Conservation (phyloP, 2,888 invertebrate genomes). For the Brassicogethes aeneus region DNA sequence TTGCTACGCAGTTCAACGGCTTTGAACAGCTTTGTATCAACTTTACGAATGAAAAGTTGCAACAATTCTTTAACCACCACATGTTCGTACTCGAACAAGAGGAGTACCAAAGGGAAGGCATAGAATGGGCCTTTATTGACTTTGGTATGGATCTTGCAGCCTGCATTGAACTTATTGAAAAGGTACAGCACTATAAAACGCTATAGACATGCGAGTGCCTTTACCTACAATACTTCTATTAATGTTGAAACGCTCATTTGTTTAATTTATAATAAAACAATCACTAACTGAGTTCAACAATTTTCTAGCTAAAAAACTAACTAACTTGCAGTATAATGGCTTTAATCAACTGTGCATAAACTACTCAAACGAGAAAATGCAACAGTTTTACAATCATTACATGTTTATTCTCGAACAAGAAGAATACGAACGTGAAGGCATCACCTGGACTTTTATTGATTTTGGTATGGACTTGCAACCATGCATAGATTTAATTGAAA, state of each 20-base stretch:
- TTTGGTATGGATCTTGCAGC: conserved; percentile 86
- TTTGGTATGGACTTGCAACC: conserved; percentile 90
- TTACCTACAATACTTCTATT: neutral
- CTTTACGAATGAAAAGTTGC: conserved; percentile 89
- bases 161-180: conserved; percentile 73
- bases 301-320: neutral
- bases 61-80: conserved; percentile 92
- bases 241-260: conserved; percentile 5
- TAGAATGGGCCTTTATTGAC: conserved; percentile 89
- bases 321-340: conserved; percentile 67
- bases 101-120: conserved; percentile 84
- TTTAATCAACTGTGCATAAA: conserved; percentile 96
- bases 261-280: neutral
- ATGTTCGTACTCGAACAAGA: conserved; percentile 93
- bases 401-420: conserved; percentile 96
- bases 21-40: conserved; percentile 93
- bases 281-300: neutral
- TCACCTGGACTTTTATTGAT: conserved; percentile 89
- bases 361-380: conserved; percentile 91
- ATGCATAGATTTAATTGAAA: conserved; percentile 85
- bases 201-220: conserved; percentile 1
- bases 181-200: conserved; percentile 44
- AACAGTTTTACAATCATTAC: conserved; percentile 94
- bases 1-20: conserved; percentile 63
- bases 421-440: conserved; percentile 87